Base-by-base conservation (phyloP, 2,888 invertebrate species). In the Helleia helle region DNA sequence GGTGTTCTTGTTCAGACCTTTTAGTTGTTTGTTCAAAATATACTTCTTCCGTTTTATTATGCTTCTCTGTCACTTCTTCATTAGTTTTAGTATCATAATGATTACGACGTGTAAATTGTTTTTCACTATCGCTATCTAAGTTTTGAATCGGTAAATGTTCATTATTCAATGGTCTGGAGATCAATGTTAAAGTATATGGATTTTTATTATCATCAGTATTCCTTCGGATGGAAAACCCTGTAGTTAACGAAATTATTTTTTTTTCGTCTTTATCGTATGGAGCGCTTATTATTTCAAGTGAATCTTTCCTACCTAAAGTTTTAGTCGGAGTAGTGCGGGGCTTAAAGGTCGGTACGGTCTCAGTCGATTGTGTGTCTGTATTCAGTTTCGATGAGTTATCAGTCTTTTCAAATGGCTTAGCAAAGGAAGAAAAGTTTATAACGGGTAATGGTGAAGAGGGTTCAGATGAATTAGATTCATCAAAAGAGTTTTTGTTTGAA, bases 371-470 rank as follows among this genome's bases (percentile, higher is more conserved):
- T 65, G 70, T 55, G 54, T 65, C 72, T 56, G 72, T 68, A 58
- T 59, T 59, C 54, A 77, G 64, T 59, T 77, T 71, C 56, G 65
- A 54, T 43, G 60, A 59, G 52, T 80, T 79, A 60, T 77, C 77
- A 66, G 85, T 83, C 70, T 62, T 74, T 71, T 79, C 70, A 67
- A 84, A 84, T 47, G 84, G 84, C 63, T 85, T 84, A 50, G 84
- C 84, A 51, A 75, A 66, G 63, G 76, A 73, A 51, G 84, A 84
- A 47, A 84, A 65, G 55, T 79, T 79, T 48, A 80, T 72, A 44
- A 62, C 40, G 45, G 71, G 58, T 50, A 64, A 53, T 42, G 62
- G 58, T 44, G 70, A 63, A 51, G 71, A 56, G 55, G 61, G 58
- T 41, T 57, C 53, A 58, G 68, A 63, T 58, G 61, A 60, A 59